These are phyloP conservation scores for Scalopus aquaticus DNA, from an alignment of 2,113 vertebrate species.

Conservation along the genomic window DNA sequence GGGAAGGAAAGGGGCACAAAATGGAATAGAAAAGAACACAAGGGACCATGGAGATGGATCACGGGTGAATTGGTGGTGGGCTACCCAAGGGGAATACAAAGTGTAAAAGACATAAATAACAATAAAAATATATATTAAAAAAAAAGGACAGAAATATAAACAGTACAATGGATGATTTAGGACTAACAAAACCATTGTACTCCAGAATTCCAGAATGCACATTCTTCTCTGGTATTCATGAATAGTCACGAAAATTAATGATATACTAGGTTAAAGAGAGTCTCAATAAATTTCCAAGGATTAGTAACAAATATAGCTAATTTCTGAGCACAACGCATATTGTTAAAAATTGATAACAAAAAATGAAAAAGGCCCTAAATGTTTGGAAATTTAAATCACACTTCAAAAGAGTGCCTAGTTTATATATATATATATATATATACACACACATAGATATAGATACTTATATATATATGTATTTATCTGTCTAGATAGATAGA, in stretches of 20 bases:
- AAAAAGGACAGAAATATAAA: neutral
- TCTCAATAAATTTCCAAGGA: neutral
- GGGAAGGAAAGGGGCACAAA: no score
- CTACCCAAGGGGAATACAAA: no score
- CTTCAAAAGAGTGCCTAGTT: neutral
- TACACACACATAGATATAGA: no score
- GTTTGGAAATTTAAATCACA: neutral
- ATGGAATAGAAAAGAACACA: no score
- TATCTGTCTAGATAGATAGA: no score
- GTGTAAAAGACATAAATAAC: no score
- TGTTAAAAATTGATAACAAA: neutral
- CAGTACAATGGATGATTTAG: neutral
- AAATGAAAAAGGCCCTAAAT: neutral
- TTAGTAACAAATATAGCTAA: neutral
- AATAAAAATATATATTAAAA: no score
- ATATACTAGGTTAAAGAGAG: neutral
- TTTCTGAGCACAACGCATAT: neutral
- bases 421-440: no score
- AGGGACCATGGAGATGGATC: no score
- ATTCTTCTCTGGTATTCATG: neutral
- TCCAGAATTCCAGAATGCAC: neutral
- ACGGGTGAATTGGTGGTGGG: no score
- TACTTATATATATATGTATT: no score
- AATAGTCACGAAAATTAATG: slow-evolving; percentile 21
- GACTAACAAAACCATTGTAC: neutral